Evolutionary conservation across 2,797 vertebrate genomes (phyloP), one percentile per base, ranked within the genome.

Genomic region (Eurystomus glaucurus): DNA sequence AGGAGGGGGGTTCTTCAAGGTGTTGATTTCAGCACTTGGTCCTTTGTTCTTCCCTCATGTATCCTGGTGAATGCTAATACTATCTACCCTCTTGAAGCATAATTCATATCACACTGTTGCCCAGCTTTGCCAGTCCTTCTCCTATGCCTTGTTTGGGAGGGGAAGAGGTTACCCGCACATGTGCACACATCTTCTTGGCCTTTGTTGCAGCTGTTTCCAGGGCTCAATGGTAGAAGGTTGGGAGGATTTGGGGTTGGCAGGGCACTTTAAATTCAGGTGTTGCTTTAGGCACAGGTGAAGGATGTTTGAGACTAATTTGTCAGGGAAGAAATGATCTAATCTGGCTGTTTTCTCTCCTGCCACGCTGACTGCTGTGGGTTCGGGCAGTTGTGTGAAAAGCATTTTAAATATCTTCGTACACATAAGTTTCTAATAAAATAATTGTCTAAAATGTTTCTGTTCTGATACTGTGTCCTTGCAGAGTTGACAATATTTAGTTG

Each of bases 61-160:
- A 11, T 16, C 50, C 37, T 2, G 3, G 11, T 6, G 33, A 33
- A 16, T 31, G 58, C 9, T 54, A 20, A 16, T 50, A 11, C 20
- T 14, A 2, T 14, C 51, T 60, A n/a, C 16, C 45, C 11, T 25
- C 23, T 8, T 43, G 57, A 21, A 78, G 85, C 15, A 2, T 17
- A 23, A 1, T 7, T n/a, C 1, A 0, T 23, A 25, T 15, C 26
- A 6, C 6, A 4, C 22, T 0, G 0, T 2, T 14, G 69, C 55
- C 29, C 33, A 39, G 17, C 23, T 74, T 11, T 69, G 29, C 37
- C 35, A 6, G 0, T 37, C 4, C 23, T 64, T 9, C 45, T 7
- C 3, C 7, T 0, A 0, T 8, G 39, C 33, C 35, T 43, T 1
- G 0, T 2, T 29, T 15, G 65, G 68, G 46, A 61, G 10, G 15